phyloP scores from a whole-genome alignment of 2,797 vertebrate species.

The Pseudochromis fuscus region DNA sequence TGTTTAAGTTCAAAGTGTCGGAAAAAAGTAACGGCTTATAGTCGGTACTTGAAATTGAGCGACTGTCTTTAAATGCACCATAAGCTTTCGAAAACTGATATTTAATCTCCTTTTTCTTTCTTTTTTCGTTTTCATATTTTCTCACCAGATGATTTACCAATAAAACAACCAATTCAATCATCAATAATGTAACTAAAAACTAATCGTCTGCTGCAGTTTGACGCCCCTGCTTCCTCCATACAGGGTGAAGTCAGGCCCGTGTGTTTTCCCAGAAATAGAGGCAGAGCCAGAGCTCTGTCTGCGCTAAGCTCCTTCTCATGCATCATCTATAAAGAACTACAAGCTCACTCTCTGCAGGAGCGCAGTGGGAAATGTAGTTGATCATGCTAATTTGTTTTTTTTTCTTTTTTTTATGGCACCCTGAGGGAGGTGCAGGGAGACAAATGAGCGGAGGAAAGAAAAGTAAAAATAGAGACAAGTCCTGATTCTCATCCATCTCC shows the following conservation, averaged over 20 bases:
- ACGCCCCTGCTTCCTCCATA: not conserved
- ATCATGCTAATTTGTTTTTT: constrained; percentile 57
- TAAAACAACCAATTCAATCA: not conserved
- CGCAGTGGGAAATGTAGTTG: constrained; percentile 60
- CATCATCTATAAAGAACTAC: constrained; percentile 46
- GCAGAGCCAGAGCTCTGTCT: constrained; percentile 12
- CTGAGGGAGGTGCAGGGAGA: constrained; percentile 45
- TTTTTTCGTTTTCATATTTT: not conserved
- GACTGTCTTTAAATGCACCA: too few relatives aligned
- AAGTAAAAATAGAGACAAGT: constrained; percentile 59
- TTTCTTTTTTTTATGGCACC: constrained; percentile 57
- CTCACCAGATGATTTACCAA: not conserved
- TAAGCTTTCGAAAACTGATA: not conserved
- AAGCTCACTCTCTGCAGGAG: constrained; percentile 33
- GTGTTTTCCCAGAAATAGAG: constrained; percentile 26
- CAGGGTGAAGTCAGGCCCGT: constrained; percentile 2
- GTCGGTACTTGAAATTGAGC: too few relatives aligned
- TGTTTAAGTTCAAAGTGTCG: too few relatives aligned
- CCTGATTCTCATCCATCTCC: constrained; percentile 63
- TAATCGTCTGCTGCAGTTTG: not conserved
- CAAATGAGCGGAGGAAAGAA: constrained; percentile 48
- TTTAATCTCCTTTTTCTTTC: too few relatives aligned
- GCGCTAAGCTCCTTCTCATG: constrained; percentile 18
- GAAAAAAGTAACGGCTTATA: too few relatives aligned
- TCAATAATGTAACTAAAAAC: not conserved